Base-by-base conservation (phyloP, 2,113 vertebrate genomes). In the Lasiurus cinereus region DNA sequence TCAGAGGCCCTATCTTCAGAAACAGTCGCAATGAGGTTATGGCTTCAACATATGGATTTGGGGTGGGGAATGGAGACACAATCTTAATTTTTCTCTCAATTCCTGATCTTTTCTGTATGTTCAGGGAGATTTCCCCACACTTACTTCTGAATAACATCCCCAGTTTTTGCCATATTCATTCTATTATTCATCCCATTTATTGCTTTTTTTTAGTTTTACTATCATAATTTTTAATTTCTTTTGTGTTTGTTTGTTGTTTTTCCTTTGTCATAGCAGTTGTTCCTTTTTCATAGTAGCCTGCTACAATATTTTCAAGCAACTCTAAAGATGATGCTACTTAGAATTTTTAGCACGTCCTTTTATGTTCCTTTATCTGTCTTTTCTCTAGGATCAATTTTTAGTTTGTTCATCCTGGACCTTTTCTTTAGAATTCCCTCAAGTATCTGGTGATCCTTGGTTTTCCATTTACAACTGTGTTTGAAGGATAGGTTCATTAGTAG, bases 181-280 rank as follows among this genome's bases (percentile, higher is more conserved):
- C 22, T 93, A 88, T 77, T 73, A 72, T 73, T 92, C 19, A 66
- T 33, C 6, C 52, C 18, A 54, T 93, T 27, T 92, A 33, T 62
- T 89, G 36, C 22, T 73, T 82, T 54, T 59, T 62, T 76, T 93
- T 67, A 69, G 22, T 90, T 95, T 94, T 96, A 70, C n/a, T 90
- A 27, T 76, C 52, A 48, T 76, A 87, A 54, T 91, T 77, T 82
- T 76, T 22, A 43, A 50, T 72, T 93, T 85, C 11, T 12, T 59
- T 66, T 78, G 76, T 62, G 15, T 77, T 67, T 62, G 15, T 77
- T 67, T 77, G 15, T 85, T 74, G 31, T 59, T 89, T 90, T 50
- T 83, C 19, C 31, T 78, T 78, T 91, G 64, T 87, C 39, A 83
- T 18, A 76, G 36, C 16, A 84, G 11, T 78, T 78, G 3, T 83